Base-by-base conservation (phyloP, 1,140 invertebrate species). In the Pogonomyrmex californicus region DNA sequence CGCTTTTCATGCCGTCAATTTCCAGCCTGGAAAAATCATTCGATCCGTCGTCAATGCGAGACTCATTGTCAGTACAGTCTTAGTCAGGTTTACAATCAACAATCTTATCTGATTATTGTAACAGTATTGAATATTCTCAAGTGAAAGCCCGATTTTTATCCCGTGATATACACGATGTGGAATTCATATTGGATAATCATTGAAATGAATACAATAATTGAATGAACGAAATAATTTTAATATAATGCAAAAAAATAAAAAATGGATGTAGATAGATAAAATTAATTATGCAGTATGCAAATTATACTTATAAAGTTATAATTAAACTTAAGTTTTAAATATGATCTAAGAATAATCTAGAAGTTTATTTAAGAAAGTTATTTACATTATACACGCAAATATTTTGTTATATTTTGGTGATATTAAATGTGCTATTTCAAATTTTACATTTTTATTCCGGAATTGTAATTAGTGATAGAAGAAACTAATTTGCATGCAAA, bases 1-100 rank as follows among this genome's bases (percentile, higher is more conserved):
- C 33, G 68, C 68, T 83, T 83, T 83, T 75, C 66, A 73, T 36
- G 51, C 65, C 51, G 54, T 60, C 65, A 58, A 3, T 83, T 83
- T 75, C 17, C 44, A 44, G 54, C 41, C n/a, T 17, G 33, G 33
- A 82, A 82, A 82, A 82, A 82, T 82, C 68, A 10, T 38, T 73
- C 66, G 17, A 73, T 60, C 41, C 30, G 12, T 58, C 65, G 30
- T 12, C 17, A 44, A 47, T 54, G 41, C 62, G 44, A 79, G 62
- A 68, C 36, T 33, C 30, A 65, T 65, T 78, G 60, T 68, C 36
- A 41, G 47, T n/a, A 54, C 38, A 36, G 51, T 73, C 47, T 73
- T 81, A 36, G n/a, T n/a, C 51, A 54, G 70, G 51, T 44, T 58
- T 58, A 44, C 70, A 81, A 17, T 81, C 65, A 47, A n/a, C 41